phyloP scores from a whole-genome alignment of 1,140 invertebrate species.

The Sycobia sp. region DNA sequence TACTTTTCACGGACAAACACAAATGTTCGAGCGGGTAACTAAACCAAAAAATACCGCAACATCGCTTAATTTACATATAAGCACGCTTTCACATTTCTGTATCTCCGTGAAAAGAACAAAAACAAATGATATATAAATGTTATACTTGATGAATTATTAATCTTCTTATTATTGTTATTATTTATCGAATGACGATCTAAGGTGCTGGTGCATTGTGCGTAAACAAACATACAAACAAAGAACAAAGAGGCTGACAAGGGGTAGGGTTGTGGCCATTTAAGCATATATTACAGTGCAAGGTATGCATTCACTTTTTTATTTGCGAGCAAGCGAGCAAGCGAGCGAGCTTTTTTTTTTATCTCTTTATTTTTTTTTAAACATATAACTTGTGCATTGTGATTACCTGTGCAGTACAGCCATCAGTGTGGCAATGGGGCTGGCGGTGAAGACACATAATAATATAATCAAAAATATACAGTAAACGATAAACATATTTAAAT shows the following conservation, averaged over 20 bases:
- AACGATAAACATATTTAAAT: slow-evolving; percentile 53
- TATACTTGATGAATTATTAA: too few species aligned
- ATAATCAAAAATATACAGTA: slow-evolving; percentile 60
- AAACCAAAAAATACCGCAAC: too few species aligned
- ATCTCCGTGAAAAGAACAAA: too few species aligned
- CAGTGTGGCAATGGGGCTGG: slow-evolving; percentile 84
- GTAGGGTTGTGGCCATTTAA: slow-evolving; percentile 7
- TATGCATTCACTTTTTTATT: slow-evolving; percentile 36
- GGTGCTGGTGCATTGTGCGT: slow-evolving; percentile 26
- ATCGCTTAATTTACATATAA: too few species aligned
- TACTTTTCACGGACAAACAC: too few species aligned
- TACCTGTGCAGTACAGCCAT: slow-evolving; percentile 86
- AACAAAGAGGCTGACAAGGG: not conserved
- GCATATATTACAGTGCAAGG: slow-evolving; percentile 54
- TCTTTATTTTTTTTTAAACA: slow-evolving; percentile 52
- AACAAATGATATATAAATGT: too few species aligned
- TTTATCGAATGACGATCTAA: slow-evolving; percentile 1
- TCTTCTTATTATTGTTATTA: slow-evolving; percentile 4
- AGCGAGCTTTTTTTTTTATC: slow-evolving; percentile 43
- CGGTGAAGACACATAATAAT: slow-evolving; percentile 64
- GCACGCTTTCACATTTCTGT: too few species aligned
- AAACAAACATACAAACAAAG: slow-evolving; percentile 6
- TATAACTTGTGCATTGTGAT: slow-evolving; percentile 61
- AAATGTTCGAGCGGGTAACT: too few species aligned
- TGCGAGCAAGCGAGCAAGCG: too few species aligned